Base-by-base conservation (phyloP, 1,140 invertebrate genomes). In the Drosophila ficusphila region DNA sequence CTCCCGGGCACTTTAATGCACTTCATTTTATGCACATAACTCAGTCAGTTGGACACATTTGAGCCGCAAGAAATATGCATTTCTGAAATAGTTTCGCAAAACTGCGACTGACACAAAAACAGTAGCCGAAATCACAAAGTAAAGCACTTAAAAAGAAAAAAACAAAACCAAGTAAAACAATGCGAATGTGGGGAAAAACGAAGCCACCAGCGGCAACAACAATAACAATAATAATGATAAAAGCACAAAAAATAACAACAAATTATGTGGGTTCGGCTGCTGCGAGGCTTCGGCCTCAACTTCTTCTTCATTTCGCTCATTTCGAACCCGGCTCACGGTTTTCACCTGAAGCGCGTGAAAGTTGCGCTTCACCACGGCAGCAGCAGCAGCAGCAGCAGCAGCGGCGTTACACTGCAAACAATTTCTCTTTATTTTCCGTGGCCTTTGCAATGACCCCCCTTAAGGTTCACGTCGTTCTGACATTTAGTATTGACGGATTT, bases 341-440 rank as follows among this genome's bases (percentile, higher is more conserved):
- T 60, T 86, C 81, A 86, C 81, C 86, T 57, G 82, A 77, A 72
- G 73, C 82, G 82, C 81, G 81, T 86, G 81, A 86, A 86, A 86
- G 81, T 86, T 86, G 77, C 64, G 77, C 82, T 78, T 86, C 70
- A 49, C 46, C 75, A 60, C 51, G 52, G 67, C 53, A 56, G 51
- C 61, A 53, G 42, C 57, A 48, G 52, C 41, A 58, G 33, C 23
- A 47, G 19, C 47, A 56, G 51, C 61, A 53, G 42, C 57, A 48
- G 52, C 41, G 53, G 33, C 23, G 41, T 19, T 41, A 42, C 58
- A 56, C 51, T n/a, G 36, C 8, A 47, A 47, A 48, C 49, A 67
- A 67, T 31, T 41, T 14, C 11, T 5, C 3, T 2, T 0, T 4
- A 25, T n/a, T 36, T 33, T 18, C 6, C 16, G 12, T 23, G 9